Conservation (phyloP, 2,113 vertebrate genomes). For the Pseudopipra pipra region DNA sequence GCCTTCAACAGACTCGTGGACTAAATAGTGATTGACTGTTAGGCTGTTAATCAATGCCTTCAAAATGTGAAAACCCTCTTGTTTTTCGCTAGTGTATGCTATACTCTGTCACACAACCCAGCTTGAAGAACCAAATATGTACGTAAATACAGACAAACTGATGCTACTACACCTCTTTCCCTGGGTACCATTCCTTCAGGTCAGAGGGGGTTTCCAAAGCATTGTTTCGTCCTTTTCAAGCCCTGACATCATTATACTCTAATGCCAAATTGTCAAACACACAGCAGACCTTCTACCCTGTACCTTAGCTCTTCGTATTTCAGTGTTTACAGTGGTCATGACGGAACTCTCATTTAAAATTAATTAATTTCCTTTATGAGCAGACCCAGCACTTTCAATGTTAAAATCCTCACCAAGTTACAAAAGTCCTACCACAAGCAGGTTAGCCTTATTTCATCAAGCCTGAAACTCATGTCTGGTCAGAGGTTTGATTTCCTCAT, state of each 20-base stretch:
- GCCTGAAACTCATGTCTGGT: background rate
- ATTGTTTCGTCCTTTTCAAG: background rate
- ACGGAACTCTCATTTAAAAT: background rate
- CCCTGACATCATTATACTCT: rapidly evolving
- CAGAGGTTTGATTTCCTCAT: background rate
- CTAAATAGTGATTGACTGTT: background rate
- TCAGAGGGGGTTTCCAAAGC: background rate
- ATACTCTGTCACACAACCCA: background rate
- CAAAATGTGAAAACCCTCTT: background rate
- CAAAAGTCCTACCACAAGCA: background rate
- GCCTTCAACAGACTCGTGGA: background rate
- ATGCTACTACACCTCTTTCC: background rate
- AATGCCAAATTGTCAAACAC: background rate
- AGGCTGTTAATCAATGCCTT: background rate
- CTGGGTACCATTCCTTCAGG: background rate
- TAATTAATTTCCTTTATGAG: background rate
- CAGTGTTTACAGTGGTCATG: background rate
- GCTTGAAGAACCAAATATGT: background rate
- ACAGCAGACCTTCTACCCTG: background rate
- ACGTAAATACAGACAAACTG: background rate
- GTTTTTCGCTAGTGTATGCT: background rate
- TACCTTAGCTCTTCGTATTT: background rate
- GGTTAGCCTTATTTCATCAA: background rate
- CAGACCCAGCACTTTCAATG: background rate
- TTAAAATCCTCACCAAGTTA: background rate